Percentiles rank a stretch among this genome's conserved stretches.
phyloP scores from a whole-genome alignment of 2,797 vertebrate genomes.

The Columba guinea region DNA sequence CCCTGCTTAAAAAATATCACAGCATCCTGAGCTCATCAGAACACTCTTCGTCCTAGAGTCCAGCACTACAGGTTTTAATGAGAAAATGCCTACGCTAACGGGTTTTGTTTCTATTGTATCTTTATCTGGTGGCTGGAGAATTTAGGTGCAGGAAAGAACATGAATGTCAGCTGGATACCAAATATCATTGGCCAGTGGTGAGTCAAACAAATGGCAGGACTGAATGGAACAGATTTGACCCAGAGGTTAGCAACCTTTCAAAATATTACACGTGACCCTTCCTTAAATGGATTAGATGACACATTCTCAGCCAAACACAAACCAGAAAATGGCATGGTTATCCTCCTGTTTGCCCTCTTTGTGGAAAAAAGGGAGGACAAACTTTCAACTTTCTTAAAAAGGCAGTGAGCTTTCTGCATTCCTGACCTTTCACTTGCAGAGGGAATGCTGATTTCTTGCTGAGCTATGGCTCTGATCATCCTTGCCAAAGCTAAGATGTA shows the following conservation, averaged over 20 bases:
- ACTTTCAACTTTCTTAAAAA: slow-evolving; percentile 45
- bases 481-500: slow-evolving; percentile 57
- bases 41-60: neutral
- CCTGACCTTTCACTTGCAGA: slow-evolving; percentile 62
- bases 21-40: neutral
- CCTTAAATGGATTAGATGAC: neutral
- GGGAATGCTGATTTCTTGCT: slow-evolving; percentile 58
- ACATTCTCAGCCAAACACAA: neutral
- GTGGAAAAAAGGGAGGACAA: neutral
- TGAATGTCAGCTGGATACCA: neutral
- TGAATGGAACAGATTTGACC: neutral
- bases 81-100: neutral
- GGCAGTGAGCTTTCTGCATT: slow-evolving; percentile 51
- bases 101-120: neutral
- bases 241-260: neutral
- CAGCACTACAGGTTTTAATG: neutral
- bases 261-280: neutral
- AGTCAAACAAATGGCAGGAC: neutral
- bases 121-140: neutral
- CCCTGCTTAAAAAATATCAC: neutral
- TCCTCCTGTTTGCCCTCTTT: neutral
- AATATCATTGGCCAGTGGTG: neutral
- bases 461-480: slow-evolving; percentile 44
- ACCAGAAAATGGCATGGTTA: neutral
- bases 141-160: neutral